These are phyloP conservation scores for Clinocottus analis DNA, from an alignment of 2,113 vertebrate genomes.

Conservation along the genomic window DNA sequence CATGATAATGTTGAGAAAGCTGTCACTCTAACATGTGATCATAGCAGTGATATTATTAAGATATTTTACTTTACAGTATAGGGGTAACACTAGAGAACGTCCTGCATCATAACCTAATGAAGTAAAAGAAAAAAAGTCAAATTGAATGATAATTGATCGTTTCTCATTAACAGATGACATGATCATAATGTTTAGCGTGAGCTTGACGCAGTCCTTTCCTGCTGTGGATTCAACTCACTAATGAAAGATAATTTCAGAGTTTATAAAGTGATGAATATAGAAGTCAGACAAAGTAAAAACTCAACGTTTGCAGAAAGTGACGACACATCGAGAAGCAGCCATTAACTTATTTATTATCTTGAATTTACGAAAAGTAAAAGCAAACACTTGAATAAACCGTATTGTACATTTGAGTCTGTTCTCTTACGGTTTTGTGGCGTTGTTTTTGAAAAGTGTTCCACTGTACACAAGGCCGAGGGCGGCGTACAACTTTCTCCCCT, in stretches of 20 bases:
- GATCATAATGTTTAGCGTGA: too few relatives aligned
- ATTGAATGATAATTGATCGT: neutral
- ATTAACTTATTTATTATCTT: conserved; percentile 88
- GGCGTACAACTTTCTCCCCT: conserved; percentile 31
- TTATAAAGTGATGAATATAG: too few relatives aligned
- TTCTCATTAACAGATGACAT: too few relatives aligned
- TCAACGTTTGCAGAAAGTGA: neutral
- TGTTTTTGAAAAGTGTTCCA: conserved; percentile 70
- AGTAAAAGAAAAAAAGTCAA: neutral
- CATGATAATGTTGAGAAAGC: too few relatives aligned
- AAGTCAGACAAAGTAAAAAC: too few relatives aligned
- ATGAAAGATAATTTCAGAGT: too few relatives aligned
- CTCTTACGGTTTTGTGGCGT: conserved; percentile 32
- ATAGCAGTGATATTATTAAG: neutral
- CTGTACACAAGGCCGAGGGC: conserved; percentile 78
- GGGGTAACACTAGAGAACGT: too few relatives aligned
- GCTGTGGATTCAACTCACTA: too few relatives aligned
- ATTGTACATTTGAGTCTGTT: conserved; percentile 81
- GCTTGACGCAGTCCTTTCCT: too few relatives aligned
- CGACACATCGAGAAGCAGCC: conserved; percentile 67
- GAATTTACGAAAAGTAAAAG: conserved; percentile 87
- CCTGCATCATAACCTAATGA: neutral
- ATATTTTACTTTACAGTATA: too few relatives aligned
- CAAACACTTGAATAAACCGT: conserved; percentile 87
- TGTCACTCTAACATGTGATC: neutral